These are phyloP conservation scores for Anomalospiza imberbis DNA, from an alignment of 2,797 vertebrate species.

Conservation along the genomic window DNA sequence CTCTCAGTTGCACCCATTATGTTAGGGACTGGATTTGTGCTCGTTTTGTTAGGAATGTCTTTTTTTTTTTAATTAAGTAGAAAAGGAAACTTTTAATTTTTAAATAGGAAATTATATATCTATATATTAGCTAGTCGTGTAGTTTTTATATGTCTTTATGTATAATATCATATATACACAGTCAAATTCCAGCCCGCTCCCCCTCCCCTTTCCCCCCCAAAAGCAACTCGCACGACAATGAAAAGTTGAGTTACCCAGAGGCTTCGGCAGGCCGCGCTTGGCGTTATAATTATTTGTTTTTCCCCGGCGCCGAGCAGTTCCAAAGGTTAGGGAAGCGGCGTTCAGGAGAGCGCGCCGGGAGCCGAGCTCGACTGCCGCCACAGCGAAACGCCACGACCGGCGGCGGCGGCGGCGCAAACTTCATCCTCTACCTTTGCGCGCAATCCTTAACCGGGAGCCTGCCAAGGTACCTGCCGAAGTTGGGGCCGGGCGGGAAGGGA, in stretches of 20 bases:
- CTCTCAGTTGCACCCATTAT: neutral
- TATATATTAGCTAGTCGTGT: too few species aligned
- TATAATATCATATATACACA: neutral
- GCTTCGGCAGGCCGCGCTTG: conserved; percentile 3
- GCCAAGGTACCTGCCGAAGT: conserved; percentile 42
- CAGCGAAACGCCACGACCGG: neutral
- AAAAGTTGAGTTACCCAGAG: conserved; percentile 21
- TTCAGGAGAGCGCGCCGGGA: neutral
- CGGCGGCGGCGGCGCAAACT: conserved; percentile 21
- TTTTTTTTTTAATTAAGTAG: neutral
- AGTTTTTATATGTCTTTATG: neutral
- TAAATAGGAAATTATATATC: neutral
- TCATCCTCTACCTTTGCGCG: conserved; percentile 40
- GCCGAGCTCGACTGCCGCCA: neutral
- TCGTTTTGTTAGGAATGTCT: neutral
- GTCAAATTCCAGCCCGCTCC: neutral
- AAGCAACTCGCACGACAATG: neutral
- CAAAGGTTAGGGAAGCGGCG: neutral
- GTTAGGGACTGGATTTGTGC: neutral
- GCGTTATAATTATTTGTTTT: neutral
- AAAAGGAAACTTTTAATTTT: neutral
- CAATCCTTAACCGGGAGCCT: conserved; percentile 4
- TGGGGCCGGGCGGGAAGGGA: neutral
- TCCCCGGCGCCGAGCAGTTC: neutral
- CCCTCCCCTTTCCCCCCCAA: neutral